Conservation (phyloP, 2,797 vertebrate species). For the Atherinosoma microstoma region DNA sequence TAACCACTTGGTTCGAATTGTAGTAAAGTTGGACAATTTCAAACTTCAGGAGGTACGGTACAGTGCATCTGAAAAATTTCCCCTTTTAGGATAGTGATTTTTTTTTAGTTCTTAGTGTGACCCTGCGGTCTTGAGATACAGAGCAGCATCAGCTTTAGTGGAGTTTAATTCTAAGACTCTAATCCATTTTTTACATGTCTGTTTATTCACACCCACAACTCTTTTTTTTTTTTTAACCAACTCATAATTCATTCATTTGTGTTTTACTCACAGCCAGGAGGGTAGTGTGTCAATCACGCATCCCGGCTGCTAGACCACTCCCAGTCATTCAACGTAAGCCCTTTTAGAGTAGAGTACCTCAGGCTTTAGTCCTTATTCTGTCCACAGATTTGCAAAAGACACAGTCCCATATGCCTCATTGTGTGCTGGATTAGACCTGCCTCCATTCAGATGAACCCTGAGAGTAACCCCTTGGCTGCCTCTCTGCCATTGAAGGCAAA, state of each 20-base stretch:
- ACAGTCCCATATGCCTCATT: constrained; percentile 76
- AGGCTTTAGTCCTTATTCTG: constrained; percentile 58
- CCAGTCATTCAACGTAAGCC: constrained; percentile 51
- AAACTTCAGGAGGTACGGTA: no score
- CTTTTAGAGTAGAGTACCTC: constrained; percentile 55
- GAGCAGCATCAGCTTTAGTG: background rate
- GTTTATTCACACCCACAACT: constrained; percentile 4
- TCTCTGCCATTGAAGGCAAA: constrained; percentile 68
- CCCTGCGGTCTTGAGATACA: background rate
- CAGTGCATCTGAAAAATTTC: no score
- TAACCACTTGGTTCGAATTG: no score
- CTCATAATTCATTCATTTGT: constrained; percentile 64
- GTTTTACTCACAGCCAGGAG: constrained; percentile 48
- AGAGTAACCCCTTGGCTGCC: constrained; percentile 63
- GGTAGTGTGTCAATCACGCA: constrained; percentile 52
- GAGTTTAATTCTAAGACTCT: background rate
- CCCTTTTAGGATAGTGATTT: no score
- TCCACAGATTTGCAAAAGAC: constrained; percentile 66
- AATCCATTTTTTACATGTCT: background rate
- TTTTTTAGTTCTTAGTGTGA: no score
- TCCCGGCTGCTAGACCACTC: constrained; percentile 45
- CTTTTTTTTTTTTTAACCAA: constrained; percentile 7
- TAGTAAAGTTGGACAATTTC: no score
- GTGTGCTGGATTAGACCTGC: constrained; percentile 69
- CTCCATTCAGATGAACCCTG: constrained; percentile 65